Conservation (phyloP, 2,113 vertebrate genomes). For the Dendropsophus ebraccatus region DNA sequence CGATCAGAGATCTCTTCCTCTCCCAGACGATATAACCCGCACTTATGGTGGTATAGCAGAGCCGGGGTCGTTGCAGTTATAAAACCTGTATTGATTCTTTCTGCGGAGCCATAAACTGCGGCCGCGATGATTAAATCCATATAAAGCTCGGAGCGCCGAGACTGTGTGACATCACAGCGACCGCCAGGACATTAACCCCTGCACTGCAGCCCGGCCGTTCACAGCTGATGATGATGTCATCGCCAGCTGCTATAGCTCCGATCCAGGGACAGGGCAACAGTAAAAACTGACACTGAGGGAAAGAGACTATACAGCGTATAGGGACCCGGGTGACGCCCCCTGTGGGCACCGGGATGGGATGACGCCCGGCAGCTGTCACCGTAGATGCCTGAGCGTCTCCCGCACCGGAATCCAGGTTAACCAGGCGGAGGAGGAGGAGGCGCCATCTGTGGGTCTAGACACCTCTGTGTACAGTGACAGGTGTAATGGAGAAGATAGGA, state of each 20-base stretch:
- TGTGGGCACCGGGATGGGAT: not conserved
- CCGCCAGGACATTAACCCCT: not conserved
- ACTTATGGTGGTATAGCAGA: too few relatives aligned
- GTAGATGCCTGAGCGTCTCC: not conserved
- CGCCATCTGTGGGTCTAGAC: constrained; percentile 29
- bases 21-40: too few relatives aligned
- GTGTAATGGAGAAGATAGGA: not conserved
- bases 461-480: not conserved
- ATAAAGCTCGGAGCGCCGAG: not conserved
- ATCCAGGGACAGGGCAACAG: not conserved
- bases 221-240: too few relatives aligned
- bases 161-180: not conserved
- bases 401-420: constrained; percentile 4
- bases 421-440: not conserved
- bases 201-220: not conserved
- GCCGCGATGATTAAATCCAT: constrained; percentile 33
- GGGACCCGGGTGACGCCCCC: not conserved
- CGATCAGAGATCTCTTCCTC: too few relatives aligned
- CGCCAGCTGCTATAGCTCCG: not conserved
- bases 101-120: constrained; percentile 20
- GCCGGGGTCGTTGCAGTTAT: not conserved
- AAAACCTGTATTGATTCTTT: constrained; percentile 27
- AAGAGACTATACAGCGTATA: not conserved
- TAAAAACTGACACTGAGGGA: not conserved
- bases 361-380: not conserved